phyloP scores from a whole-genome alignment of 2,888 invertebrate genomes.

The Rotaria macrura region DNA sequence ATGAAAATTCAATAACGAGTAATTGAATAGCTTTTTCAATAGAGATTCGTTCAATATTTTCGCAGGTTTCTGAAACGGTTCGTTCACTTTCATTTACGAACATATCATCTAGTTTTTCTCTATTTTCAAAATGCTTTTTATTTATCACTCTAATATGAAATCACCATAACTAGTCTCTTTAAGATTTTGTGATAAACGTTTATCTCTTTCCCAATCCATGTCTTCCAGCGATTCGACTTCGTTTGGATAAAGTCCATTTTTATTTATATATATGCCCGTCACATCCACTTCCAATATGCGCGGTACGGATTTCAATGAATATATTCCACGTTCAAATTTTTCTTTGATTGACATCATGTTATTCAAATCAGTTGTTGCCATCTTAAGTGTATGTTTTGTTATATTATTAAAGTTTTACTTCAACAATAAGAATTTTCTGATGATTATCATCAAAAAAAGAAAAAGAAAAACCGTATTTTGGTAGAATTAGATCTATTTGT shows the following conservation, averaged over 20 bases:
- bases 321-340: neutral
- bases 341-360: neutral
- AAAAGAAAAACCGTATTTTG: too few species aligned
- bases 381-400: neutral
- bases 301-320: neutral
- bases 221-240: slow-evolving; percentile 6
- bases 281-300: neutral
- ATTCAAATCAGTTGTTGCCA: neutral
- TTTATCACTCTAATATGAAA: slow-evolving; percentile 17
- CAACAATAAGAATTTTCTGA: neutral
- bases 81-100: neutral
- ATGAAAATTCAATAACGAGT: neutral
- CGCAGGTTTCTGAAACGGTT: neutral
- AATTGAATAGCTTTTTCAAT: neutral
- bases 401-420: neutral
- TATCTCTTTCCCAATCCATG: neutral
- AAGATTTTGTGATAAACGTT: neutral
- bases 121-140: neutral
- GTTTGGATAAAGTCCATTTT: neutral
- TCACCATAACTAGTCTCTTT: slow-evolving; percentile 1
- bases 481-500: too few species aligned
- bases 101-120: slow-evolving; percentile 16
- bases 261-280: neutral
- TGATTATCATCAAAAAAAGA: neutral
- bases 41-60: neutral